These are phyloP conservation scores for Novumbra hubbsi DNA, from an alignment of 2,797 vertebrate species.

Conservation along the genomic window DNA sequence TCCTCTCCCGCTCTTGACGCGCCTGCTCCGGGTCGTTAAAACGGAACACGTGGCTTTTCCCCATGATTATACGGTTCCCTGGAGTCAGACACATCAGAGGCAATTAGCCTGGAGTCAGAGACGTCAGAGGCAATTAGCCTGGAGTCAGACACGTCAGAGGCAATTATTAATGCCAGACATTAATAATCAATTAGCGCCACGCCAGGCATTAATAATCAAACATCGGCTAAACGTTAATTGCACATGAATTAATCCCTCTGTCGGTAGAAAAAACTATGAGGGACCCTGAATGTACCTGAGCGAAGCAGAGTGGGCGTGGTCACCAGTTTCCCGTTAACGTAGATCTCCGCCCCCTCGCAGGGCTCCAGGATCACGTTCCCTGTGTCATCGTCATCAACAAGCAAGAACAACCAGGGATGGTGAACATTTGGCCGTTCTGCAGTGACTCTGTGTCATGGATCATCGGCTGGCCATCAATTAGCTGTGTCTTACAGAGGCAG, in stretches of 20 bases:
- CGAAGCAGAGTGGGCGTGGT: constrained; percentile 85
- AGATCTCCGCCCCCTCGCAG: constrained; percentile 90
- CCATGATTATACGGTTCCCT: constrained; percentile 99
- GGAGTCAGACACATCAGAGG: too few relatives aligned
- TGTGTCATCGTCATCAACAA: constrained; percentile 39
- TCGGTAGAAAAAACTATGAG: neutral
- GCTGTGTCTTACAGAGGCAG: neutral
- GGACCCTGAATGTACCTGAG: constrained; percentile 76
- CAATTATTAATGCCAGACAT: neutral
- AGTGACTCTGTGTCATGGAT: neutral
- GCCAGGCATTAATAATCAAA: neutral
- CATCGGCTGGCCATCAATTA: neutral
- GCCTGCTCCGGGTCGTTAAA: constrained; percentile 98
- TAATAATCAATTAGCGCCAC: neutral
- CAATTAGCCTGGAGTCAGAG: too few relatives aligned
- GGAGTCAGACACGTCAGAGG: too few relatives aligned
- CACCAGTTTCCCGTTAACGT: constrained; percentile 94
- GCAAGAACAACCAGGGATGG: neutral
- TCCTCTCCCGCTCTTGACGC: constrained; percentile 91
- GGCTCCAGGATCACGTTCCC: constrained; percentile 90
- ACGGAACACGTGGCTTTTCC: constrained; percentile 96
- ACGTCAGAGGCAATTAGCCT: too few relatives aligned
- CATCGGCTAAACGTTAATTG: too few relatives aligned
- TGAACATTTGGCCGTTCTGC: neutral
- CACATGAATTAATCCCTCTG: too few relatives aligned